Percentiles rank a stretch among this genome's conserved stretches.
Evolutionary conservation across 2,888 invertebrate genomes (phyloP).

Genomic region (Meandrusa payeni): DNA sequence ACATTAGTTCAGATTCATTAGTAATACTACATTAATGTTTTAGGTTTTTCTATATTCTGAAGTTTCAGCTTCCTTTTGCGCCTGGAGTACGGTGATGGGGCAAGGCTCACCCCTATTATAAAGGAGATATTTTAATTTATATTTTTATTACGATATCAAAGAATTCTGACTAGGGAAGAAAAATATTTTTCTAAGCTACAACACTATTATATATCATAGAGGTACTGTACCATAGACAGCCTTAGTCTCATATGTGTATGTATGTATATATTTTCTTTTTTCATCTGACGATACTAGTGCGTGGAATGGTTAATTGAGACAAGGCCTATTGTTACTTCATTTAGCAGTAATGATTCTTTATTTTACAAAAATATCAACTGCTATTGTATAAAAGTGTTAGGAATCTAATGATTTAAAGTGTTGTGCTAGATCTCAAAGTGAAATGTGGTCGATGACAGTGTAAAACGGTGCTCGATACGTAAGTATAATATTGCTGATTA

Average conservation of each 20-base stretch:
- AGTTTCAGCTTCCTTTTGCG: no score
- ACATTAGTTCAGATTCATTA: no score
- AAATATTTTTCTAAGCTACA: constrained; percentile 2
- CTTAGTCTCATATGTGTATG: constrained; percentile 36
- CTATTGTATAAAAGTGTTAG: constrained; percentile 38
- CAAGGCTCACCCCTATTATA: no score
- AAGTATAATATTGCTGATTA: constrained; percentile 65
- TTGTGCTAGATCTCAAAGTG: constrained; percentile 55
- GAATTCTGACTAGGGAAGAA: no score
- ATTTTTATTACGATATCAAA: no score
- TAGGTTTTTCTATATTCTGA: no score
- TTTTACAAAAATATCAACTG: constrained; percentile 42
- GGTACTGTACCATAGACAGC: constrained; percentile 27
- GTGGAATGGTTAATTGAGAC: constrained; percentile 52
- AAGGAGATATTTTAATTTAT: no score
- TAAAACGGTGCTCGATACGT: constrained; percentile 70
- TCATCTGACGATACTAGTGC: constrained; percentile 50
- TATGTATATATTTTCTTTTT: constrained; percentile 54
- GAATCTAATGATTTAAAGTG: constrained; percentile 45
- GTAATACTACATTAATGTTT: no score
- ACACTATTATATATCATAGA: constrained; percentile 2
- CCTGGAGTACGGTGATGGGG: no score
- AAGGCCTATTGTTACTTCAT: constrained; percentile 43
- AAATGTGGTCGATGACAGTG: constrained; percentile 78
- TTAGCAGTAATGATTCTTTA: constrained; percentile 41